Base-by-base conservation (phyloP, 2,888 invertebrate genomes). In the Drosophila suboccidentalis region DNA sequence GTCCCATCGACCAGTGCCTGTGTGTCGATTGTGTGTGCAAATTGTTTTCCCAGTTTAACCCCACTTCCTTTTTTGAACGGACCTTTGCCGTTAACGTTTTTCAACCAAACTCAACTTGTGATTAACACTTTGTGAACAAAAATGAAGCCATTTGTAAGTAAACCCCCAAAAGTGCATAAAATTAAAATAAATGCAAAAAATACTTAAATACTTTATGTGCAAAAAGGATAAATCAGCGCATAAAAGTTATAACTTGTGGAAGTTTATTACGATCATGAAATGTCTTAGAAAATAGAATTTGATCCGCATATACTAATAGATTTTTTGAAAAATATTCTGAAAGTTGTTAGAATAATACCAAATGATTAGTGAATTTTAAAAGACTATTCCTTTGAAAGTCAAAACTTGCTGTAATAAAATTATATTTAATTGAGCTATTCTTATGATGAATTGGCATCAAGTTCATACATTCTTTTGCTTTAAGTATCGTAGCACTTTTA, bases 111-210 rank as follows among this genome's bases (percentile, higher is more conserved):
- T 80, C 72, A 63, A 63, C 51, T 87, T 89, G 91, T 91, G 89
- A 78, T 82, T 70, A 73, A 72, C 63, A 53, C 43, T 62, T 71
- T 67, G 58, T 70, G 70, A 71, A 53, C 68, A 62, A 89, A 88
- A 80, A 92, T 92, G 92, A 92, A 89, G 89, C 87, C 89, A 87
- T 92, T 92, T 79, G 92, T 92, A 92, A 92, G 92, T 92, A 92
- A 60, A 66, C 17, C 9, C 11, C 11, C 2, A 22, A 10, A 44
- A 13, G 57, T 57, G 57, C 36, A 43, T 13, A 1, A 17, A 41
- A 54, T 51, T 19, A 2, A 47, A 47, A 15, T 1, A 26, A 32
- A 2, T 32, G 5, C 26, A 36, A 10, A 44, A 5, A 10, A 11
- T 10, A 43, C 13, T 4, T 13, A 43, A 41, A 10, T 43, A 36